These are phyloP conservation scores for Drosophila yooni DNA, from an alignment of 2,888 invertebrate species.

Conservation along the genomic window DNA sequence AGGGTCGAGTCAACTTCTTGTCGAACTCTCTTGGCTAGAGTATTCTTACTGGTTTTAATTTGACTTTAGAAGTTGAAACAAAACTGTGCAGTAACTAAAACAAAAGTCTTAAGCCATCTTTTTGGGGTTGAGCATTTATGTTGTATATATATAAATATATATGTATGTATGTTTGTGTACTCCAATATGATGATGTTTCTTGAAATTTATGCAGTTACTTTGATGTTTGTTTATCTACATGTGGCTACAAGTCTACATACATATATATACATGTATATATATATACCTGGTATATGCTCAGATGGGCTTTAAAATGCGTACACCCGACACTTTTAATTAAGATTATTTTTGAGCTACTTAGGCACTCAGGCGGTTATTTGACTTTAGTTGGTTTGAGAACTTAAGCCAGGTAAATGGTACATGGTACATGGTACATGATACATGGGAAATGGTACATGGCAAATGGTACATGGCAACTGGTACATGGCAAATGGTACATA, in stretches of 20 bases:
- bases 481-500: background rate
- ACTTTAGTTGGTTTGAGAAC: conserved; percentile 3
- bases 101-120: background rate
- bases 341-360: conserved; percentile 61
- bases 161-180: background rate
- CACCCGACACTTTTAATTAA: conserved; percentile 53
- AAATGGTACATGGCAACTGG: background rate
- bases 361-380: conserved; percentile 41
- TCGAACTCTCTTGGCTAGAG: background rate
- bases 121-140: too few species aligned
- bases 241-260: background rate
- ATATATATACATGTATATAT: background rate
- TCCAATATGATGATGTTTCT: background rate
- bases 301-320: conserved; percentile 20
- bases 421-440: background rate
- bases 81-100: background rate
- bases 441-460: background rate
- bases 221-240: background rate
- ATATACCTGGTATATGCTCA: background rate
- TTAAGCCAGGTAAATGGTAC: conserved; percentile 3
- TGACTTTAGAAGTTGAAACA: background rate
- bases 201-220: background rate
- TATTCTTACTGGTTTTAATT: background rate
- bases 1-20: background rate
- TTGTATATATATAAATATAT: background rate